Evolutionary conservation across 2,888 invertebrate genomes (phyloP).

Genomic region (Deilephila porcellus): DNA sequence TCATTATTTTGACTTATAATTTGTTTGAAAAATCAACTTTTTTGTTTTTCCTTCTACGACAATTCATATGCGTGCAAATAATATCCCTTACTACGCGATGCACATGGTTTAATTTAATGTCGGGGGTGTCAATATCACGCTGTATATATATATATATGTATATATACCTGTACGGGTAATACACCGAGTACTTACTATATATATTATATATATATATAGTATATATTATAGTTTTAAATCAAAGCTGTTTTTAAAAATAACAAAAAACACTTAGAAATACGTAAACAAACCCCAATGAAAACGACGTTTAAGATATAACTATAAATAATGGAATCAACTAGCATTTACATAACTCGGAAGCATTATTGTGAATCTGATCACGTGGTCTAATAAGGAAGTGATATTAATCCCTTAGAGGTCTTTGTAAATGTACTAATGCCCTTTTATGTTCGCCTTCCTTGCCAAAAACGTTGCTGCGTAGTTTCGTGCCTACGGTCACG

Average conservation of each 20-base stretch:
- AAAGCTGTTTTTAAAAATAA: not conserved
- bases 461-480: conserved; percentile 14
- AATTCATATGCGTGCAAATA: too few relatives aligned
- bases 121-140: too few relatives aligned
- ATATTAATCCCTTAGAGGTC: not conserved
- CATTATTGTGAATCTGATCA: not conserved
- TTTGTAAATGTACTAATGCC: not conserved
- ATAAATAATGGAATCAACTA: not conserved
- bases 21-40: too few relatives aligned
- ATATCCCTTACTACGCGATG: too few relatives aligned
- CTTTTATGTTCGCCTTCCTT: not conserved
- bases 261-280: not conserved
- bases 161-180: too few relatives aligned
- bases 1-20: too few relatives aligned
- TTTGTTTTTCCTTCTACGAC: too few relatives aligned
- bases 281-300: not conserved
- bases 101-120: too few relatives aligned
- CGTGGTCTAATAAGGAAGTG: not conserved
- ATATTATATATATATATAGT: too few relatives aligned
- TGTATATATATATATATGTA: too few relatives aligned
- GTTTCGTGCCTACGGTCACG: conserved; percentile 23
- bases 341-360: not conserved
- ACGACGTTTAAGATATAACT: not conserved
- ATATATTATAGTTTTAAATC: too few relatives aligned
- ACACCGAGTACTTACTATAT: too few relatives aligned